A percentile compares a stretch with the other conserved stretches of the same genome.
Conservation (phyloP, 2,797 vertebrate genomes). For the Gambusia yucatana region DNA sequence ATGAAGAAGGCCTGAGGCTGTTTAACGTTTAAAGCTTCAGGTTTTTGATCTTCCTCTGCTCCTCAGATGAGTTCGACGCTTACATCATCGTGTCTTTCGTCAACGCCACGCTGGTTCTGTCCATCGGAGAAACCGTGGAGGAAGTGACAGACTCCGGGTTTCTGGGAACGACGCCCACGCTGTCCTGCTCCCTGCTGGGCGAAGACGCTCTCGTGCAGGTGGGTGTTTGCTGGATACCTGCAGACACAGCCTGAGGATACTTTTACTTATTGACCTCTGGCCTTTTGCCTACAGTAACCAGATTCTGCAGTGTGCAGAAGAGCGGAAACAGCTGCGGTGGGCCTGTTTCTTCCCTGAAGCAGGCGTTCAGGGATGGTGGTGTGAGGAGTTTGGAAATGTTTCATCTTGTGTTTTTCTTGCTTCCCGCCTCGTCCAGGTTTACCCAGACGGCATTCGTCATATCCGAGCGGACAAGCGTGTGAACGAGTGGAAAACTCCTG, state of each 20-base stretch:
- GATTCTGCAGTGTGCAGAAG: background rate
- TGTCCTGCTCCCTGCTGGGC: slow-evolving; percentile 96
- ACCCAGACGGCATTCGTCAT: slow-evolving; percentile 97
- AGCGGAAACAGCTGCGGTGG: background rate
- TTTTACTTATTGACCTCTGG: background rate
- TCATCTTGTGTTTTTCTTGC: background rate
- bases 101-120: slow-evolving; percentile 95
- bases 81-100: slow-evolving; percentile 99
- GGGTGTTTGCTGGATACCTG: slow-evolving; percentile 29
- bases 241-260: background rate
- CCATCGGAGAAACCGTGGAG: slow-evolving; percentile 97
- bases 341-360: background rate
- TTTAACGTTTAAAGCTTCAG: background rate
- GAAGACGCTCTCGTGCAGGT: slow-evolving; percentile 98
- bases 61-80: slow-evolving; percentile 95
- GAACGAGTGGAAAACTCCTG: slow-evolving; percentile 98
- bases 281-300: background rate
- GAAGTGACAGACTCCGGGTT: slow-evolving; percentile 99
- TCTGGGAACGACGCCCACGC: slow-evolving; percentile 96
- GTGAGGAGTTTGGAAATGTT: background rate
- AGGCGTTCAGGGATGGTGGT: background rate
- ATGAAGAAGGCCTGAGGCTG: background rate
- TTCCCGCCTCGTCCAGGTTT: slow-evolving; percentile 82
- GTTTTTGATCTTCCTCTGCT: background rate
- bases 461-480: slow-evolving; percentile 98